phyloP scores from a whole-genome alignment of 2,888 invertebrate species.

The Leucania comma region DNA sequence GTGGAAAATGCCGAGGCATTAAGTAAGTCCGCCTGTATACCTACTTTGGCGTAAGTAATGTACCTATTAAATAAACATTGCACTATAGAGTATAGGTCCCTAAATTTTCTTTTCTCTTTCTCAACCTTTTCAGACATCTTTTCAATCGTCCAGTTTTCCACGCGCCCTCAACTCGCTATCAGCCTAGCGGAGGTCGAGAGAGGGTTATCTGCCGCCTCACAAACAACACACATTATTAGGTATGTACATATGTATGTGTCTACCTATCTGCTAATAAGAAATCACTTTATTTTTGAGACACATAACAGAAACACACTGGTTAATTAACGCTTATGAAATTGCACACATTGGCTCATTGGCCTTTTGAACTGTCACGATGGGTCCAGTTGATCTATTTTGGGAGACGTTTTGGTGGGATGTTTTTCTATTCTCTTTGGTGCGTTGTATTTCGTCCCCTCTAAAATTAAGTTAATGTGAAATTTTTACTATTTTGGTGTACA shows the following conservation, averaged over 20 bases:
- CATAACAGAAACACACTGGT: conserved; percentile 58
- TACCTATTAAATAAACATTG: not conserved
- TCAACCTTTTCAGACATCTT: conserved; percentile 18
- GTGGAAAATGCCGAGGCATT: no score
- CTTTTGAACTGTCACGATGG: conserved; percentile 35
- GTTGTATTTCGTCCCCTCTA: no score
- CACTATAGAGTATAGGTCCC: not conserved
- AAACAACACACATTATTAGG: conserved; percentile 71
- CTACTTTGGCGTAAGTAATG: no score
- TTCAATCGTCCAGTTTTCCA: conserved; percentile 42
- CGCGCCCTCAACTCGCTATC: conserved; percentile 64
- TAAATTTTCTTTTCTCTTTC: not conserved
- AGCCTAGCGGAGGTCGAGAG: conserved; percentile 66
- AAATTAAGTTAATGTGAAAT: no score
- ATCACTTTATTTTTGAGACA: conserved; percentile 71
- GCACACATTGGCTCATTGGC: conserved; percentile 1
- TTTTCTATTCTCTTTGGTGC: no score
- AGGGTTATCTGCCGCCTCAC: conserved; percentile 73
- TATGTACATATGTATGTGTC: conserved; percentile 29
- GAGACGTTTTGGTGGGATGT: not conserved
- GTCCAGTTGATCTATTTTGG: not conserved
- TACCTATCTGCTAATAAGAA: conserved; percentile 60
- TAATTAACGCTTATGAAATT: conserved; percentile 49
- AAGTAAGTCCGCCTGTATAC: no score
- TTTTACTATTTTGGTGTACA: no score